Base-by-base conservation (phyloP, 2,888 invertebrate genomes). In the Agriopis aurantiaria region DNA sequence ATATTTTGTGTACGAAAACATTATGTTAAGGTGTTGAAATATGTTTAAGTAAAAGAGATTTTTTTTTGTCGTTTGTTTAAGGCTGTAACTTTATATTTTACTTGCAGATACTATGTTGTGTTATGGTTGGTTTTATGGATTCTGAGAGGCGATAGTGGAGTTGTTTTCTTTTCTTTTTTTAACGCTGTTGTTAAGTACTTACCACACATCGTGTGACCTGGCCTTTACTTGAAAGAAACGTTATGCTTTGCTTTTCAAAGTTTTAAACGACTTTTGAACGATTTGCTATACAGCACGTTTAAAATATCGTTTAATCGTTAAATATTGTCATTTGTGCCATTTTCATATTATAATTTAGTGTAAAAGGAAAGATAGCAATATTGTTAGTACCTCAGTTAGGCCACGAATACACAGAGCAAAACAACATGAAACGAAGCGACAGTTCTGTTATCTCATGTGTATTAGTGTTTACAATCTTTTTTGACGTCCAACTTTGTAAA, bases 1-100 rank as follows among this genome's bases (percentile, higher is more conserved):
- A 92, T 93, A 93, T 92, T 93, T 92, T 93, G 91, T 92, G 90
- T 92, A 92, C 88, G 89, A 84, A 84, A 81, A 74, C 78, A 78
- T n/a, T 80, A 74, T 75, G 69, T 76, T 81, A 80, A 78, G 80
- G 79, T 76, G 65, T 72, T 66, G 65, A 63, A 52, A 55, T 65
- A 67, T 75, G 71, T 77, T 72, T 65, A 71, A 79, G 80, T 67
- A 71, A 73, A 80, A 82, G 82, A 84, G 84, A 82, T 84, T 84
- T 82, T 71, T 41, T 73, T 73, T 77, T 53, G 85, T 85, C 84
- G 83, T 89, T 89, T 85, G 86, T 86, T 86, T 88, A 89, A 85
- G 87, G 91, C 91, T 91, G 91, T 92, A 91, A 91, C 88, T 88
- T 85, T 87, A 84, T 68, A 85, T 84, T 88, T 89, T 87, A 91